Percentiles rank a stretch among this genome's conserved stretches.
Evolutionary conservation across 2,113 vertebrate species (phyloP).

Genomic region (Pseudorhombus dupliciocellatus): DNA sequence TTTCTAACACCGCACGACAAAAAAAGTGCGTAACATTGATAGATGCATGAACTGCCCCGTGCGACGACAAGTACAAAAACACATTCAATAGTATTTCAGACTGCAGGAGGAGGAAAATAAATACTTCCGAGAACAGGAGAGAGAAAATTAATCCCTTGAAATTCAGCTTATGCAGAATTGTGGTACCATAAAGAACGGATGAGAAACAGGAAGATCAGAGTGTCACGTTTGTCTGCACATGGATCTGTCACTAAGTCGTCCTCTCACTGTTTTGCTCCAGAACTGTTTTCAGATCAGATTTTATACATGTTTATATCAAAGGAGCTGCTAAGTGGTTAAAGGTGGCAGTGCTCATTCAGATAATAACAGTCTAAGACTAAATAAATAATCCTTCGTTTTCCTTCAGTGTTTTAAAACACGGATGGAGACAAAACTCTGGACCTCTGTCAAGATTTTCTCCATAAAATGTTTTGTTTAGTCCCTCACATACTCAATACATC

Average conservation of each 20-base stretch:
- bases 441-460: background rate
- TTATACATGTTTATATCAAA: background rate
- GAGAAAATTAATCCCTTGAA: constrained; percentile 8
- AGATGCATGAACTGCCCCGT: constrained; percentile 35
- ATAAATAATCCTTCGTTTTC: constrained; percentile 2
- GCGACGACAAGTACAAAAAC: constrained; percentile 43
- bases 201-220: constrained; percentile 5
- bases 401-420: background rate
- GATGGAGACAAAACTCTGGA: background rate
- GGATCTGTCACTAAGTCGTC: too few species aligned
- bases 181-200: constrained; percentile 26
- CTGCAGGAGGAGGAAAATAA: constrained; percentile 30
- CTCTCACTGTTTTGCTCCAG: constrained; percentile 11
- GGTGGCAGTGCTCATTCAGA: constrained; percentile 1
- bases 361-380: background rate
- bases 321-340: constrained; percentile 11
- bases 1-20: constrained; percentile 38
- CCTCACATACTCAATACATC: background rate
- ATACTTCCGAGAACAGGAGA: constrained; percentile 28
- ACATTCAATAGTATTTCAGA: constrained; percentile 54
- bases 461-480: background rate
- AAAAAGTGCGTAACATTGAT: constrained; percentile 15
- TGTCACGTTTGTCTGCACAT: background rate
- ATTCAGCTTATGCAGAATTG: constrained; percentile 37
- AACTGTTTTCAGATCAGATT: background rate